Base-by-base conservation (phyloP, 2,797 vertebrate genomes). In the Sparus aurata region DNA sequence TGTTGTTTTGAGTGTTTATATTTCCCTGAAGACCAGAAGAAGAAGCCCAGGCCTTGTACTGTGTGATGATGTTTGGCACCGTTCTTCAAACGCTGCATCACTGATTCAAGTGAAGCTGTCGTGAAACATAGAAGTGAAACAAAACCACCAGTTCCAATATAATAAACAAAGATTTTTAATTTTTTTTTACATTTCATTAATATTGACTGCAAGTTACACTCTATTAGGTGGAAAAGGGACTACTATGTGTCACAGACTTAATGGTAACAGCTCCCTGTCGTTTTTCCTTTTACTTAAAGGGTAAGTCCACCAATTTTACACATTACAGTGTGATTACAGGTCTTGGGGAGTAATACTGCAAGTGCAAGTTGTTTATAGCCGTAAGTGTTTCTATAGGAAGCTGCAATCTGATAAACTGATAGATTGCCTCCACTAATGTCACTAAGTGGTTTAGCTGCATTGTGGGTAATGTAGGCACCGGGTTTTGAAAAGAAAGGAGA, bases 1-100 rank as follows among this genome's bases (percentile, higher is more conserved):
- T 86, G 80, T 87, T 84, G 70, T 77, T 91, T 66, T 84, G 61
- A 81, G 75, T 85, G 87, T 77, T 66, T 77, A 72, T 18, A 11
- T 85, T 83, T 82, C 73, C 72, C 75, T 23, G 25, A 41, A 66
- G 84, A 60, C 17, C 45, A 25, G 20, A n/a, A 16, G 69, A 63
- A 38, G 38, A 10, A 38, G 38, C 38, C 38, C 38, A 20, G 27
- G 3, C 23, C 27, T 25, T 58, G 71, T 52, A 64, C 52, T 75
- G 16, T n/a, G 55, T 0, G 30, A 27, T 69, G 45, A 46, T 78
- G 55, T 57, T 70, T 76, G 67, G 25, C 68, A 52, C 12, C 55
- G 30, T 65, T 61, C 30, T 27, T 61, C 59, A 45, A 38, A 47
- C 5, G 20, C 27, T 62, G 22, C 0, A 2, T 61, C 49, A 13